Evolutionary conservation across 2,888 invertebrate species (phyloP), one percentile per base, ranked within the genome.

Genomic region (Pogonocherus hispidulus): DNA sequence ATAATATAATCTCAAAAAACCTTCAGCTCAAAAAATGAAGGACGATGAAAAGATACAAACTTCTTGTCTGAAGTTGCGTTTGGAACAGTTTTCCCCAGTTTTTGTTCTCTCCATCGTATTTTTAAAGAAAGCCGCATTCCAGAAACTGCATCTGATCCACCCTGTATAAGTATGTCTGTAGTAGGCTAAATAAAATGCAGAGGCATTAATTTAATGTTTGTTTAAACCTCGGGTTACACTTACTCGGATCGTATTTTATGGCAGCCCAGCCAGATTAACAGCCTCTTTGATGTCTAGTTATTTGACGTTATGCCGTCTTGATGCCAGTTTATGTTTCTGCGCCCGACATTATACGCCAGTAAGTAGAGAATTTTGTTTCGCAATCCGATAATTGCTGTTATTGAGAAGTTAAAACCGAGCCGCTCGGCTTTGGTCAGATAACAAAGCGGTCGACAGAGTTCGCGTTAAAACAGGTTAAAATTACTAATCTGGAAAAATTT

Each of bases 231-330:
- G 14, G 41, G 41, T 41, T 41, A 14, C 41, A 41, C 14, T 41
- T n/a, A 41, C 14, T 41, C 16, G 41, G 41, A 41, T 41, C 41
- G 41, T 41, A 41, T 41, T 41, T 41, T 41, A 41, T 41, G 41
- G 41, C 16, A n/a, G 41, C 41, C 2, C n/a, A 14, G 41, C 41
- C 41, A 41, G 41, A 41, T 41, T 41, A 41, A 41, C 41, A 41
- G 41, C 41, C 41, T 41, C 41, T 41, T 41, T 41, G 41, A 41
- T 41, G 41, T 41, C n/a, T n/a, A 41, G 41, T 41, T 41, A 41
- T 41, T 41, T 41, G 41, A 41, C 41, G 41, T 41, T 41, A 41
- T 41, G 41, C 41, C 41, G 41, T 41, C 41, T 41, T 41, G 41
- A 41, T 41, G 41, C 41, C 41, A n/a, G 41, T 41, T 41, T 41